Base-by-base conservation (phyloP, 1,140 invertebrate species). In the Akabosia matsudoensis region DNA sequence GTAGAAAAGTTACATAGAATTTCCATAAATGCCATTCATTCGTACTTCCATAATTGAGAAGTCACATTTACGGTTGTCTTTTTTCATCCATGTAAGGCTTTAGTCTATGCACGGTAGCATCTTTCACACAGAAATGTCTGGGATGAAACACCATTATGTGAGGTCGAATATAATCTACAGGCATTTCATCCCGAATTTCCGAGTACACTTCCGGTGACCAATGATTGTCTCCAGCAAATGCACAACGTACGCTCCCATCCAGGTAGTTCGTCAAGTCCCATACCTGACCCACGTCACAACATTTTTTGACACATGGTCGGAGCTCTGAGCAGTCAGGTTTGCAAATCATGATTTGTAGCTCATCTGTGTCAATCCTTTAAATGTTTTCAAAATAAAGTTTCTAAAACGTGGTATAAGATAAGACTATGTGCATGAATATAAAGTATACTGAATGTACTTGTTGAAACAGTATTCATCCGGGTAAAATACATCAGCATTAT, bases 401-500 rank as follows among this genome's bases (percentile, higher is more conserved):
- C 28, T 75, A 51, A 14, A 52, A 4, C 4, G 3, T 10, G 7
- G 10, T 52, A 14, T 73, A 33, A 18, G 16, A 71, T 26, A 34
- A 73, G 70, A 10, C 54, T 72, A n/a, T 74, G 73, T 10, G 1
- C 14, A 34, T 33, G 22, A 34, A 26, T 31, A 74, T 3, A 18
- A 70, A 33, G 30, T 76, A 4, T n/a, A 26, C 45, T 22, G 30
- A 13, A 73, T 54, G 61, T 70, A 79, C 78, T 45, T 71, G 28
- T 70, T 51, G n/a, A 80, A 71, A 71, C 79, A 80, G 33, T 80
- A 80, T 52, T 80, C 79, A 45, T 78, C 74, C n/a, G 76, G 74
- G n/a, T 74, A 76, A 33, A 73, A 80, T 33, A 78, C 75, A 24
- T 80, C 79, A 2, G 37, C 54, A n/a, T 45, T 33, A 56, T 76